A percentile compares a stretch with the other conserved stretches of the same genome.
These are phyloP conservation scores for Chionomys nivalis DNA, from an alignment of 2,113 vertebrate species.

Conservation along the genomic window DNA sequence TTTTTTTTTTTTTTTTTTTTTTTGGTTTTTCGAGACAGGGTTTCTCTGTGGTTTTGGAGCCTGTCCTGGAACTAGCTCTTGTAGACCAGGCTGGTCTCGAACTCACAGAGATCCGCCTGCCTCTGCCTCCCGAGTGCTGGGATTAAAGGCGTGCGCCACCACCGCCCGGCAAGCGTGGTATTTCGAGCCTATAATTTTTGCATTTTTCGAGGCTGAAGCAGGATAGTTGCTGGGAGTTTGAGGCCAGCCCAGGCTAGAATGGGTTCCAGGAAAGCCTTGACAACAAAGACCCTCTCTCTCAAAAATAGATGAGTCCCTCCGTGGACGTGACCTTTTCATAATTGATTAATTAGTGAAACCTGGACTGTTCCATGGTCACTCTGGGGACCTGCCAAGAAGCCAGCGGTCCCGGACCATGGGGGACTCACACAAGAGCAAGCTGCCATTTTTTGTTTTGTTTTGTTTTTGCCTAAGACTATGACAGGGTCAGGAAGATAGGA, in stretches of 20 bases:
- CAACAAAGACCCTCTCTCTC: background rate
- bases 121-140: too few relatives aligned
- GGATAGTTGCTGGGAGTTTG: background rate
- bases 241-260: background rate
- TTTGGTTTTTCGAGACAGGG: too few relatives aligned
- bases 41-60: too few relatives aligned
- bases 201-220: background rate
- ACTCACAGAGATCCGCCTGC: too few relatives aligned
- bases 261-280: background rate
- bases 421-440: background rate
- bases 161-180: too few relatives aligned
- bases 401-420: fast-evolving
- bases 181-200: background rate
- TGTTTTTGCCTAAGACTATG: background rate
- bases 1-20: too few relatives aligned
- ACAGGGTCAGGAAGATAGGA: background rate
- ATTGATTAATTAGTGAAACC: background rate
- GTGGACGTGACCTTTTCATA: background rate
- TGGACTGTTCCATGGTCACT: background rate
- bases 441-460: too few relatives aligned
- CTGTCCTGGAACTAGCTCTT: too few relatives aligned
- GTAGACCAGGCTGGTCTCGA: too few relatives aligned
- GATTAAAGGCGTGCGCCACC: too few relatives aligned
- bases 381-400: background rate
- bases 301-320: background rate